Evolutionary conservation across 2,888 invertebrate species (phyloP), one percentile per base, ranked within the genome.

Genomic region (Hartigia nigra): DNA sequence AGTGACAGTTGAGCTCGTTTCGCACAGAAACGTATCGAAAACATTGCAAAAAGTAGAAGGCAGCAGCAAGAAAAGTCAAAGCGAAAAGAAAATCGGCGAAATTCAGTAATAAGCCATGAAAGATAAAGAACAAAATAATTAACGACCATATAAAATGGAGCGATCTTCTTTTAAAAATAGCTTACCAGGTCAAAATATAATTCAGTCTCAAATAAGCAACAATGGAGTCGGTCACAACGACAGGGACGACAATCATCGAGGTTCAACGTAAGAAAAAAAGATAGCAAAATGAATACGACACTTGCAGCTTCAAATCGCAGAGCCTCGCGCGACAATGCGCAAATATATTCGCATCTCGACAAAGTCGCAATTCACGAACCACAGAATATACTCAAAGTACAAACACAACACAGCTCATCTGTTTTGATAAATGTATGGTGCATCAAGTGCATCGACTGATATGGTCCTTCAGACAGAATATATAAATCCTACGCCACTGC

Each of bases 381-480:
- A 23, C 55, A 55, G 9, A 23, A 55, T 55, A 55, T 23, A 55
- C 1, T 2, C 55, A 9, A 23, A 9, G 23, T 55, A 55, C 81
- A 35, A 76, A 81, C 34, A 74, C 74, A 72, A 70, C 77, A 75
- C 55, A 55, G 36, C 39, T 78, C 39, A 76, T 80, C 75, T 79
- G 79, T 84, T 82, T 81, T 78, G 78, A 81, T 80, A 82, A 83
- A 76, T 34, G 75, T 36, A 80, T 82, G 80, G 83, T 82, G 81
- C 84, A 80, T 79, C 82, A 77, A 81, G 82, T 84, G 81, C 80
- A 82, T 86, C 85, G 85, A 83, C 85, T 85, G 85, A 86, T 86
- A 83, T 69, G 69, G 55, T 55, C 23, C 14, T 55, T 55, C 55
- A 55, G 2, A 9, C 39, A 23, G 9, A 75, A 77, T 69, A 77